Conservation (phyloP, 2,113 vertebrate species). For the Hippocampus barbouri region DNA sequence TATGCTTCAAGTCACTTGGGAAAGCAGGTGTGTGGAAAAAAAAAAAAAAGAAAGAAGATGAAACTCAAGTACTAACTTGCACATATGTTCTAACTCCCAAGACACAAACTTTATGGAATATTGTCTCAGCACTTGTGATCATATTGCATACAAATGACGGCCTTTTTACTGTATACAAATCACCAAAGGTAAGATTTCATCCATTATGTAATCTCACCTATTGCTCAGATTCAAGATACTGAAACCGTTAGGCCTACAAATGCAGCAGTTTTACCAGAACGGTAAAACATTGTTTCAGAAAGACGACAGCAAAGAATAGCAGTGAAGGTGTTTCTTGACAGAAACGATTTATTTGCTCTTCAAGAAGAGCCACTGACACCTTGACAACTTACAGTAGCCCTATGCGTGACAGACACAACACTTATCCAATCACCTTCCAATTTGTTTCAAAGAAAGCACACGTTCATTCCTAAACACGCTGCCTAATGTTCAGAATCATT, state of each 20-base stretch:
- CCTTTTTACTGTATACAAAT: not conserved
- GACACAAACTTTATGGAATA: not conserved
- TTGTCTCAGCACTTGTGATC: not conserved
- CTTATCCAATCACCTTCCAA: too few relatives aligned
- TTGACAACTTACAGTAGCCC: not conserved
- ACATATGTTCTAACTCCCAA: not conserved
- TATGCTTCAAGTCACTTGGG: not conserved
- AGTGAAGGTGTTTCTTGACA: not conserved
- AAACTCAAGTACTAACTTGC: not conserved
- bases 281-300: not conserved
- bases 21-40: constrained; percentile 7
- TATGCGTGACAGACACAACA: too few relatives aligned
- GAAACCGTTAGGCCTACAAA: not conserved
- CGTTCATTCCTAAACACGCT: constrained; percentile 15
- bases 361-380: not conserved
- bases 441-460: too few relatives aligned
- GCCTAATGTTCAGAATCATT: constrained; percentile 43
- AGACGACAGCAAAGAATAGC: not conserved
- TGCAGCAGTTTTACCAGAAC: not conserved
- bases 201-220: not conserved
- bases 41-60: not conserved
- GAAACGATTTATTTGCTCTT: not conserved
- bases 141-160: not conserved
- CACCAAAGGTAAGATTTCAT: not conserved
- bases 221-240: not conserved